Evolutionary conservation across 1,140 invertebrate genomes (phyloP), one percentile per base, ranked within the genome.

Genomic region (Papilio machaon): DNA sequence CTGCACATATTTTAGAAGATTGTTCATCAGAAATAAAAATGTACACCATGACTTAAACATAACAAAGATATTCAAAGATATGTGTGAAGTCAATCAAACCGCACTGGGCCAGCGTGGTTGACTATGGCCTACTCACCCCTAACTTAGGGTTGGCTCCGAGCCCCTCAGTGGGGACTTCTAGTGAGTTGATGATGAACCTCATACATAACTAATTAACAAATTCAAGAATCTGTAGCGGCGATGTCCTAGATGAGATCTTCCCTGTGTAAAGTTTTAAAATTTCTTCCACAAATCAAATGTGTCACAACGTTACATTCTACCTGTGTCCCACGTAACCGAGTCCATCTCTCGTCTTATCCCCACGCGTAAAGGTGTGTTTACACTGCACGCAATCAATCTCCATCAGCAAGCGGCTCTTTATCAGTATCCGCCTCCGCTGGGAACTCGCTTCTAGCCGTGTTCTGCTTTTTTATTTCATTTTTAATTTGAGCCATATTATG

Each of bases 371-470:
- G 89, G 87, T 86, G 85, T 91, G 90, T 92, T 89, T 90, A 90
- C 89, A 92, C 84, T 86, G 83, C 84, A 80, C 80, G 87, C 87
- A 84, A 92, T 92, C 91, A 90, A 92, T 92, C 91, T 91, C 91
- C 90, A 92, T 92, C 91, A 92, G 83, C 82, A 81, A 86, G 83
- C 89, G 88, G 60, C 84, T 81, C 87, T 86, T 90, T 91, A 91
- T 91, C 90, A 88, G 86, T 87, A 91, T 89, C 90, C 87, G 87
- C 85, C 87, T 85, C 58, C 54, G 77, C 54, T 79, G 58, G 35
- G 38, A 64, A 23, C 77, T 60, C 60, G 77, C 67, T 67, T 82
- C 38, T 86, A 88, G 87, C 88, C n/a, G 15, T 58, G 87, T 79
- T 84, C 23, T 64, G 60, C 30, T 70, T 47, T 15, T 74, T 47